Evolutionary conservation across 2,888 invertebrate species (phyloP).

Genomic region (Eupithecia exiguata): DNA sequence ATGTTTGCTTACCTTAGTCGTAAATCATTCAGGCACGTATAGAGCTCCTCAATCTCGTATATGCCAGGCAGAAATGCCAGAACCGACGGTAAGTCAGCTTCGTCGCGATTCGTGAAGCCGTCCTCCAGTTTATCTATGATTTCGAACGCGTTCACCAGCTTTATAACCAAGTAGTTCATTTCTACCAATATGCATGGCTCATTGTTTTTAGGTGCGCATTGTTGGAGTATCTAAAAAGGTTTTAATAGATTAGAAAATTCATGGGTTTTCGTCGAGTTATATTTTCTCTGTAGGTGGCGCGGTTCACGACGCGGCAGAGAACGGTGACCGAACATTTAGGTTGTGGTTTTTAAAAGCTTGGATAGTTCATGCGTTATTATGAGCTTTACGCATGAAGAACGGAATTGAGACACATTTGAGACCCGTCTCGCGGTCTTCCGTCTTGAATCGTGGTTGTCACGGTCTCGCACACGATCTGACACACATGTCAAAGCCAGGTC

Average conservation of each 20-base stretch:
- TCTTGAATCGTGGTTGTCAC: too few relatives aligned
- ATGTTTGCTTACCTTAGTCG: conserved; percentile 56
- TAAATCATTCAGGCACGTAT: conserved; percentile 66
- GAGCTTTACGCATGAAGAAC: too few relatives aligned
- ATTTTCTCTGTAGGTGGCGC: not conserved
- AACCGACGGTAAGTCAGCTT: conserved; percentile 85
- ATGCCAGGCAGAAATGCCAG: conserved; percentile 96
- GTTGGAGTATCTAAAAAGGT: conserved; percentile 65
- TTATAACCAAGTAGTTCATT: conserved; percentile 85
- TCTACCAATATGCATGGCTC: conserved; percentile 84
- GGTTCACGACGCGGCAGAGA: too few relatives aligned
- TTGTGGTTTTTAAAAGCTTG: too few relatives aligned
- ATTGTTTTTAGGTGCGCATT: conserved; percentile 63
- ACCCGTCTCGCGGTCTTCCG: too few relatives aligned
- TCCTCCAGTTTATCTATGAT: conserved; percentile 83
- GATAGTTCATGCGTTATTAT: too few relatives aligned
- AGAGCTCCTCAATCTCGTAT: conserved; percentile 90
- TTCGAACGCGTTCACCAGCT: conserved; percentile 87
- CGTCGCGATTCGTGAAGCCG: conserved; percentile 52
- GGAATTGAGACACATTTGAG: too few relatives aligned
- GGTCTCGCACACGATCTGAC: too few relatives aligned
- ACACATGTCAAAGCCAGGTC: too few relatives aligned
- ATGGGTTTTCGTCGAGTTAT: not conserved
- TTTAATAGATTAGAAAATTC: not conserved
- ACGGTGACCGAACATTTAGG: too few relatives aligned